Evolutionary conservation across 2,888 invertebrate species (phyloP), one percentile per base, ranked within the genome.

Genomic region (Sceliomorpha sp.): DNA sequence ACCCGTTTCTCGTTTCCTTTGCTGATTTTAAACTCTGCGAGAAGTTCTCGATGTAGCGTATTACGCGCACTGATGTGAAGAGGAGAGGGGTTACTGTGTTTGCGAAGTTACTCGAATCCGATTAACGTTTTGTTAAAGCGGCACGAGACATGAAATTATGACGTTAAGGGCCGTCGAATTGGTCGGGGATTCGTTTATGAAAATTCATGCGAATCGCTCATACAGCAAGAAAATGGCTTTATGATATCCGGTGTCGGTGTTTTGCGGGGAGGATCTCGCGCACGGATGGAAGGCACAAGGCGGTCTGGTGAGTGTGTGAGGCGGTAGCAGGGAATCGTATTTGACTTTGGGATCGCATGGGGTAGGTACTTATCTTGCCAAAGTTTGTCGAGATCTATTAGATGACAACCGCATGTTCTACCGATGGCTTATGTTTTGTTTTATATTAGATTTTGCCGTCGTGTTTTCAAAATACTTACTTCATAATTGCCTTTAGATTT

Each of bases 11-110:
- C 58, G 58, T 66, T 69, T 62, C 55, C 58, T 72, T 72, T 53
- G 55, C 58, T 60, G 68, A 68, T 66, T 66, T 69, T 69, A 58
- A 62, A 64, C 66, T 72, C 56, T 42, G 69, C 62, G 56, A 53
- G 47, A 71, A 63, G 55, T 67, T 59, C 58, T 58, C 58, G 31
- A 53, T 66, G 66, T 53, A 42, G 55, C 51, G 44, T 48, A 64
- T 64, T 64, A 56, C 50, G 31, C 50, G 37, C 50, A 20, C 37
- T 40, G 59, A 62, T 69, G 50, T 56, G 48, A 24, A 26, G 32
- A 29, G 27, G 14, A 27, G 42, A 24, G 56, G 50, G 44, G 37
- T 40, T 50, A 47, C 51, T 14, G 32, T 53, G 48, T 60, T 67
- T 60, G 66, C 59, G 29, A 60, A 40, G 55, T 67, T 59, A 44